Base-by-base conservation (phyloP, 2,113 vertebrate species). In the Tenrec ecaudatus region DNA sequence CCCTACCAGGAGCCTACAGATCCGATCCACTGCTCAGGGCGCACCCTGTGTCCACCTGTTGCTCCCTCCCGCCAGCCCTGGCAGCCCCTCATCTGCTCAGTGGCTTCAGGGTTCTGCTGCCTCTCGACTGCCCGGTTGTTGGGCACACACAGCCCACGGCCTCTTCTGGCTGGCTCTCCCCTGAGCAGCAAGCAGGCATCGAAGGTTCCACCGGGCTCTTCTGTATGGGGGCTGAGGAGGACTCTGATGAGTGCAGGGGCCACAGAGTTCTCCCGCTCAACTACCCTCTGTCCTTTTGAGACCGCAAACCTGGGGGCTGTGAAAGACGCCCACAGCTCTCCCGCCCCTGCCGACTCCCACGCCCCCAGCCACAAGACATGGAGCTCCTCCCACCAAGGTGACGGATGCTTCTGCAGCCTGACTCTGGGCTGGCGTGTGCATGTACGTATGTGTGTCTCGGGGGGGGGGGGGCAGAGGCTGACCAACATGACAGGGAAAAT, bases 311-410 rank as follows among this genome's bases (percentile, higher is more conserved):
- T 2, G 1, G 19, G 1, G 11, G 33, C 17, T 0, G 36, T n/a
- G 27, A 40, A 33, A 36, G 4, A 29, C 20, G n/a, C 57, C 57
- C 27, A 3, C 2, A 0, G 14, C 14, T 38, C 23, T 20, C 23
- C 23, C 29, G 2, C 60, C n/a, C 5, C 4, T 0, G 0, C 33
- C 66, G 6, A 4, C 3, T 2, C 10, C n/a, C 7, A 7, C 7
- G 16, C 38, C 15, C 31, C 16, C 0, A 1, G 17, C 2, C 66
- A 10, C 1, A 10, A 0, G 0, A 0, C 81, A 22, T 68, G 87
- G n/a, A 15, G 2, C 4, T 19, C 40, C 36, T 77, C 20, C 19
- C 23, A 0, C 25, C 3, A 0, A 23, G 31, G 64, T 62, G 20
- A 68, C 58, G 25, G 27, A 25, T 38, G 0, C 1, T 0, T 19